A percentile compares a stretch with the other conserved stretches of the same genome.
Evolutionary conservation across 2,797 vertebrate genomes (phyloP).

Genomic region (Sphenodon punctatus): DNA sequence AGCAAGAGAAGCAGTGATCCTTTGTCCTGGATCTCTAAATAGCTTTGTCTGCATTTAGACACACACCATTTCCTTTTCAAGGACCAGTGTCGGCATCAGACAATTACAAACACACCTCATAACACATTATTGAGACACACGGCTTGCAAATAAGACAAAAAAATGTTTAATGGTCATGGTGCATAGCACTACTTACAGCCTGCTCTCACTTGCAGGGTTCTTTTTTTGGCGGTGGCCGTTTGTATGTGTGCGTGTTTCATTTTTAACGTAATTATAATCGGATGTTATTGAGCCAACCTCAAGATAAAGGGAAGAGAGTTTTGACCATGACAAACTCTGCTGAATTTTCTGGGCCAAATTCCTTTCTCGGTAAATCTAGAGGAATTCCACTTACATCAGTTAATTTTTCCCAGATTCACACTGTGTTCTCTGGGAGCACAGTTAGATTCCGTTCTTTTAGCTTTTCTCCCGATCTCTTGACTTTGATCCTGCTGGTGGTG

Average conservation of each 20-base stretch:
- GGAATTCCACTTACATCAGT: not conserved
- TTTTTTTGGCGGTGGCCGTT: not conserved
- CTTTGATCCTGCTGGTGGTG: too few species aligned
- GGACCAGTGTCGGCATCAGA: slow-evolving; percentile 68
- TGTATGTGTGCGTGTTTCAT: slow-evolving; percentile 6
- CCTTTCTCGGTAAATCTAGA: not conserved
- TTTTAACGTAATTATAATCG: slow-evolving; percentile 25
- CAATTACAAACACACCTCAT: slow-evolving; percentile 79
- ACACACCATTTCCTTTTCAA: slow-evolving; percentile 79
- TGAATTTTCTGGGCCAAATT: not conserved
- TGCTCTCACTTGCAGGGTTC: not conserved
- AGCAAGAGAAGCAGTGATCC: slow-evolving; percentile 52
- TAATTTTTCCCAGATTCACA: not conserved
- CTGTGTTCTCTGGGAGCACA: not conserved
- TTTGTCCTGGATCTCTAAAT: slow-evolving; percentile 69
- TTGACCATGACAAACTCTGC: slow-evolving; percentile 4
- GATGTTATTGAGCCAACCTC: not conserved
- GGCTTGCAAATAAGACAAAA: slow-evolving; percentile 64
- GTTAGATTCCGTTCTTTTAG: not conserved
- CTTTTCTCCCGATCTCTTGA: not conserved
- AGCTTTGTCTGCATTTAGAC: slow-evolving; percentile 79
- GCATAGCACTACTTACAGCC: slow-evolving; percentile 8
- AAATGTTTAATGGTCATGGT: slow-evolving; percentile 44
- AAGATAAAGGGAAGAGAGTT: slow-evolving; percentile 10
- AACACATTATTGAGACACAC: slow-evolving; percentile 71